Percentiles rank a stretch among this genome's conserved stretches.
Evolutionary conservation across 2,113 vertebrate species (phyloP).

Genomic region (Eubucco bourcierii): DNA sequence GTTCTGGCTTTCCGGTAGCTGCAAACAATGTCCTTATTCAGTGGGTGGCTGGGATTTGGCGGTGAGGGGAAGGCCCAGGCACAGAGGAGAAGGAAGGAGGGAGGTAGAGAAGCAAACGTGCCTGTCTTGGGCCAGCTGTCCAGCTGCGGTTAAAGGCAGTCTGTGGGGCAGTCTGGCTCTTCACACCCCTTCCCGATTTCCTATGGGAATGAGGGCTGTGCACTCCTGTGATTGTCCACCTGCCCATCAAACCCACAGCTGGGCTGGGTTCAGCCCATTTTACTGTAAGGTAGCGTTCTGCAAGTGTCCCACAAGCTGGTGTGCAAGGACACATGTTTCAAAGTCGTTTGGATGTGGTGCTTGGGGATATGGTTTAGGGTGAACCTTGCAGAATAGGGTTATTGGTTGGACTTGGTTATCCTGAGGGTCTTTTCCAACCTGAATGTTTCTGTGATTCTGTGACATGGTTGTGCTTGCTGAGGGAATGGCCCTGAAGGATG

Average conservation of each 20-base stretch:
- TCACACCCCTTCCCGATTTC: background rate
- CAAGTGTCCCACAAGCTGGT: background rate
- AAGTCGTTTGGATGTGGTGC: too few relatives aligned
- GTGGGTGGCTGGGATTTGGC: conserved; percentile 4
- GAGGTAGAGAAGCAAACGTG: background rate
- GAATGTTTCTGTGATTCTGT: too few relatives aligned
- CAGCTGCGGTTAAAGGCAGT: background rate
- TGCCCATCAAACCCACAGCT: background rate
- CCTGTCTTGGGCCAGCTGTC: background rate
- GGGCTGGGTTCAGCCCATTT: background rate
- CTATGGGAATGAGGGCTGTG: background rate
- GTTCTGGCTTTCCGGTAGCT: conserved; percentile 56
- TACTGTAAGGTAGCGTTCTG: background rate
- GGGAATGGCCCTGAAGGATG: background rate
- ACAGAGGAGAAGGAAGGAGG: conserved; percentile 17
- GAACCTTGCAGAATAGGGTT: too few relatives aligned
- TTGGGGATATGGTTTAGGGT: too few relatives aligned
- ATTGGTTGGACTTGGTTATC: too few relatives aligned
- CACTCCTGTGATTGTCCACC: background rate
- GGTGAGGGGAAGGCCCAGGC: background rate
- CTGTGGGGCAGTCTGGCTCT: background rate
- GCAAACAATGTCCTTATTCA: conserved; percentile 67
- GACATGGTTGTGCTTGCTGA: background rate
- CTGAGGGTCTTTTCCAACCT: too few relatives aligned
- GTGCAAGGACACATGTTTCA: background rate